phyloP scores from a whole-genome alignment of 1,140 invertebrate species.

The Drosophila lowei region DNA sequence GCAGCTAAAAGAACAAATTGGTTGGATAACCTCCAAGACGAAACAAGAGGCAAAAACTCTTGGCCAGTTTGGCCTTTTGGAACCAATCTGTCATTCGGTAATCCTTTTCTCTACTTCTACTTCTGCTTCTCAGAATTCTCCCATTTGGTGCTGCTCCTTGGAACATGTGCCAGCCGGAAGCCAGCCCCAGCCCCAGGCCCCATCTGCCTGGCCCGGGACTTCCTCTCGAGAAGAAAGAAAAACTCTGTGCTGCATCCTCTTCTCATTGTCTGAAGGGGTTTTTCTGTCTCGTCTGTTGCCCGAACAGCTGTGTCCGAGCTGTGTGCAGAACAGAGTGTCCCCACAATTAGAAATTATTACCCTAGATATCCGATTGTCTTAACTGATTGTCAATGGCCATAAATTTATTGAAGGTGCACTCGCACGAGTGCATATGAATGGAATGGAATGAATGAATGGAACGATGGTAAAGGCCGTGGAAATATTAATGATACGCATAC shows the following conservation, averaged over 20 bases:
- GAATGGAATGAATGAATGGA: slow-evolving; percentile 11
- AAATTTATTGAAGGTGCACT: slow-evolving; percentile 55
- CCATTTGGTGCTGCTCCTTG: slow-evolving; percentile 1
- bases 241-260: slow-evolving; percentile 64
- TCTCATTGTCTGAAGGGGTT: slow-evolving; percentile 16
- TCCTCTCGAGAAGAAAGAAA: slow-evolving; percentile 50
- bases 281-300: neutral
- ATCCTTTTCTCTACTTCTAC: too few relatives aligned
- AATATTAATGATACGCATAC: slow-evolving; percentile 77
- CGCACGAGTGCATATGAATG: slow-evolving; percentile 37
- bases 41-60: neutral
- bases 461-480: slow-evolving; percentile 36
- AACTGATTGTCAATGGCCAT: slow-evolving; percentile 77
- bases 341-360: slow-evolving; percentile 79
- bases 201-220: slow-evolving; percentile 18
- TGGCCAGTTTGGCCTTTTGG: neutral
- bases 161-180: slow-evolving; percentile 38
- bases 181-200: slow-evolving; percentile 11
- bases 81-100: neutral
- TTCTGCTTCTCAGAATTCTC: slow-evolving; percentile 1
- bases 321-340: slow-evolving; percentile 7
- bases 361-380: slow-evolving; percentile 79
- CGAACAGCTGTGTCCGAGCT: slow-evolving; percentile 43
- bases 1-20: slow-evolving; percentile 35
- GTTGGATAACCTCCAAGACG: slow-evolving; percentile 27